Evolutionary conservation across 2,888 invertebrate species (phyloP).

Genomic region (Yponomeuta cagnagella): DNA sequence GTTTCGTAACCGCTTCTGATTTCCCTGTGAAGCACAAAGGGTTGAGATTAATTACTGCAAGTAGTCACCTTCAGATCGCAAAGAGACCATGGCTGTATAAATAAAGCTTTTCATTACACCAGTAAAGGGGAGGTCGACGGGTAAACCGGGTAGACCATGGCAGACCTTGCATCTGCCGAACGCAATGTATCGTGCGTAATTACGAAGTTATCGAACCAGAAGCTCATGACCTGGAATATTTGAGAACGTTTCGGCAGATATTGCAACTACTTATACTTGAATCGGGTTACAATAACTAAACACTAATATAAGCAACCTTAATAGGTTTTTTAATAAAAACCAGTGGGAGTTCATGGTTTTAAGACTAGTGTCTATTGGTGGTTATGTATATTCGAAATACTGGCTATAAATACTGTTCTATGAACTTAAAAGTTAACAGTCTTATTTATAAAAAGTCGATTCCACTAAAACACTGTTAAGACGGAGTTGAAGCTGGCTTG

Average conservation of each 20-base stretch:
- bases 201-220: background rate
- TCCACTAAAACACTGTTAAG: no score
- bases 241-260: background rate
- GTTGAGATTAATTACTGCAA: background rate
- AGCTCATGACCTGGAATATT: background rate
- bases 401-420: no score
- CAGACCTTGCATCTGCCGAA: background rate
- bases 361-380: no score
- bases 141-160: background rate
- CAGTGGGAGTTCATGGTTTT: no score
- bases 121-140: background rate
- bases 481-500: no score
- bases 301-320: no score
- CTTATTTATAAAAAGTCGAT: no score
- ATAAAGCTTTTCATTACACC: background rate
- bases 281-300: no score
- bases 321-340: no score
- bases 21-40: background rate
- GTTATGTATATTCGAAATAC: no score
- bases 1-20: background rate
- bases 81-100: background rate
- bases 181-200: background rate
- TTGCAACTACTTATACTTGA: no score
- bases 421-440: no score
- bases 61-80: background rate